Base-by-base conservation (phyloP, 92 coral and sea anemone species). In the Nematostella vectensis region DNA sequence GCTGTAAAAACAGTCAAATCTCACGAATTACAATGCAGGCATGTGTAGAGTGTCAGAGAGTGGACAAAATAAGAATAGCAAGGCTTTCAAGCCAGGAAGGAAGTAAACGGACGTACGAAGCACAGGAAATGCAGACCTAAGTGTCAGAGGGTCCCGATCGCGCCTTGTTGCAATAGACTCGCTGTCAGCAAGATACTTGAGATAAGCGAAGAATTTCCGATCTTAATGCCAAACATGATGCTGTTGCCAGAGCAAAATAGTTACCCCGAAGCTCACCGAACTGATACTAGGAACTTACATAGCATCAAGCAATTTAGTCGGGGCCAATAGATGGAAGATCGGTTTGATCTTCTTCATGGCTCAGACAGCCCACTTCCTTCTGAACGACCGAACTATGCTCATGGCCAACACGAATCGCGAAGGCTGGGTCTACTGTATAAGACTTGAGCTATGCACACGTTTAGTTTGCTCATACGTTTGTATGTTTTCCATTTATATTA, bases 111-210 rank as follows among this genome's bases (percentile, higher is more conserved):
- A 60, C 62, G 39, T 54, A n/a, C n/a, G n/a, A n/a, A 54, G 48
- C 48, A 19, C 65, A 67, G 87, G 87, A 73, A 79, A 79, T 61
- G 61, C 62, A 62, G 52, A 58, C 62, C 62, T 73, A 50, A 48
- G 67, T 27, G 17, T 25, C 22, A 27, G 72, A 55, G 12, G 31
- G 61, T 52, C 15, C 42, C 37, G 51, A 8, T 11, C 18, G 51
- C 4, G 51, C 58, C 47, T 74, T 54, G 59, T 61, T 31, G 70
- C 43, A 48, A 45, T 61, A 64, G 61, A 60, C 94, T 70, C 76
- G 63, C 83, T 85, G 95, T 85, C 95, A 80, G 55, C 67, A 67
- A 85, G 67, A 64, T 69, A 49, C 84, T 85, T 56, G 64, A 79
- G 95, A 67, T 80, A 81, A 85, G 54, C 56, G 57, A 78, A 83